Evolutionary conservation across 2,888 invertebrate species (phyloP).

Genomic region (Glyphotaelius pellucidus): DNA sequence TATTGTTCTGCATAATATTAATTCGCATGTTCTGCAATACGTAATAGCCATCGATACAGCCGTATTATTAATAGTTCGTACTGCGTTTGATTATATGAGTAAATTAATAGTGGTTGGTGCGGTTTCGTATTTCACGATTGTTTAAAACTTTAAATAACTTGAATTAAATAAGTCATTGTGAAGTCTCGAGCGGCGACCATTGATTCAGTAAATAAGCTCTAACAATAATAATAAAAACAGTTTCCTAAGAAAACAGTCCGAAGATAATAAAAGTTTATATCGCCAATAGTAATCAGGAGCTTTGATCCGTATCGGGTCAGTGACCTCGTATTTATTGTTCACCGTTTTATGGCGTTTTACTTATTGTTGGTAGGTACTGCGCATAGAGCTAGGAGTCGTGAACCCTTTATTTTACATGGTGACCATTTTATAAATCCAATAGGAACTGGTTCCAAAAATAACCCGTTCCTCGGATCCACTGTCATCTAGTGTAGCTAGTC

Average conservation of each 20-base stretch:
- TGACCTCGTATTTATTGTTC: conserved; percentile 33
- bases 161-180: background rate
- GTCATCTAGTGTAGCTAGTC: too few species aligned
- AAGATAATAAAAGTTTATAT: conserved; percentile 33
- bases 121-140: background rate
- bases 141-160: background rate
- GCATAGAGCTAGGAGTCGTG: background rate
- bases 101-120: background rate
- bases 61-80: background rate
- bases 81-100: background rate
- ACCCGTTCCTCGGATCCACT: too few species aligned
- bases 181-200: background rate
- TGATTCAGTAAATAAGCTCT: conserved; percentile 18
- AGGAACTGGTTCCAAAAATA: too few species aligned
- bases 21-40: background rate
- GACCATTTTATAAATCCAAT: too few species aligned
- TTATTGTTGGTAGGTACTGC: conserved; percentile 15
- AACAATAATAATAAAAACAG: background rate
- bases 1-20: background rate
- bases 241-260: conserved; percentile 7
- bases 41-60: background rate
- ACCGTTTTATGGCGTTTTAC: conserved; percentile 27
- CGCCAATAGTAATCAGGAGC: conserved; percentile 9
- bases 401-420: background rate
- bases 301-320: conserved; percentile 24